Percentiles rank a stretch among this genome's conserved stretches.
phyloP scores from a whole-genome alignment of 2,113 vertebrate species.

The Glaucidium brasilianum region DNA sequence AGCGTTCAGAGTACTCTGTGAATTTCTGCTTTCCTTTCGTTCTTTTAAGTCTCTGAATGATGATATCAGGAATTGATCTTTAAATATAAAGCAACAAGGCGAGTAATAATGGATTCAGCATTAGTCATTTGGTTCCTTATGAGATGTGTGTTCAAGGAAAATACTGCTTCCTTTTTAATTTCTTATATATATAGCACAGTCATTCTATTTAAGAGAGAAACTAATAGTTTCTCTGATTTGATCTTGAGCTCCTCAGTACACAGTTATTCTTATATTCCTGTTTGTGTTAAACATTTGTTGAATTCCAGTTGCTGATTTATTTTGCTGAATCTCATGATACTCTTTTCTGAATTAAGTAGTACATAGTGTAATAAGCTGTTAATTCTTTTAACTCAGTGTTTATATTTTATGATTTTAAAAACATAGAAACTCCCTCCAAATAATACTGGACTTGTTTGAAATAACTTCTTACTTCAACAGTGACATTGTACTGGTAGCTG shows the following conservation, averaged over 20 bases:
- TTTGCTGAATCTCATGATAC: background rate
- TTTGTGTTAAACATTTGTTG: background rate
- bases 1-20: background rate
- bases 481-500: background rate
- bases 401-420: background rate
- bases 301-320: background rate
- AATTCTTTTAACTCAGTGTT: background rate
- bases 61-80: background rate
- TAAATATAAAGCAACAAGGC: background rate
- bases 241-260: background rate
- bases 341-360: background rate
- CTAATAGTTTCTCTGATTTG: background rate
- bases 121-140: background rate
- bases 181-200: accelerated
- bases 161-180: background rate
- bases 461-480: background rate
- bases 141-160: background rate
- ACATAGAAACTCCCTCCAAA: background rate
- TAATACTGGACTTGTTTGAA: background rate
- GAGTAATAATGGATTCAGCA: background rate
- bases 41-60: background rate
- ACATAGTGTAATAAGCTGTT: background rate
- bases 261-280: background rate
- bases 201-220: background rate
- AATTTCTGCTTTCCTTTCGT: background rate